phyloP scores from a whole-genome alignment of 1,140 invertebrate genomes.

The Steinernema feltiae region DNA sequence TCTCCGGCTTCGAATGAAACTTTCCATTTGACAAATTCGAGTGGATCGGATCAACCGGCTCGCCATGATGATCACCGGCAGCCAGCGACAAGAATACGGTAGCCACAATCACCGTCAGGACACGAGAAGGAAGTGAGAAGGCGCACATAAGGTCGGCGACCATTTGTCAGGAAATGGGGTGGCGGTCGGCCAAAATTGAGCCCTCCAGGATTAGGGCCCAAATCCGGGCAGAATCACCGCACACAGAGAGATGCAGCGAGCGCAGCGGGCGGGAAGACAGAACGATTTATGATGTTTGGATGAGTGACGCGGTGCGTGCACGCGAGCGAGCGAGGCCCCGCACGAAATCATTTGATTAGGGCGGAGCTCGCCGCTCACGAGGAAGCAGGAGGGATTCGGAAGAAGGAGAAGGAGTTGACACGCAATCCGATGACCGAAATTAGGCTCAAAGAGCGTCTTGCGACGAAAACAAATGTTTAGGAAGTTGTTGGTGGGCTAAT shows the following conservation, averaged over 20 bases:
- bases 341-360: conserved; percentile 1
- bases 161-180: neutral
- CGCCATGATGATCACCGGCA: neutral
- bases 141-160: neutral
- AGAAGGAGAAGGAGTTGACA: neutral
- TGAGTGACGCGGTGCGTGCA: neutral
- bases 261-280: neutral
- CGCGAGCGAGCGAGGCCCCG: neutral
- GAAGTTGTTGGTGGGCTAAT: neutral
- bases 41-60: neutral
- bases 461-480: neutral
- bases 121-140: neutral
- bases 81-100: neutral
- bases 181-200: neutral
- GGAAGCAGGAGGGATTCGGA: neutral
- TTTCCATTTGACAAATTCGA: neutral
- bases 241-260: too few relatives aligned
- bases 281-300: conserved; percentile 5
- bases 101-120: neutral
- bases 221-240: conserved; percentile 1
- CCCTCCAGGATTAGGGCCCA: neutral
- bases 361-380: neutral
- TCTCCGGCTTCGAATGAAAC: neutral
- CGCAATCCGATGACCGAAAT: neutral
- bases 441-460: neutral